These are phyloP conservation scores for Cotesia glomerata DNA, from an alignment of 1,140 invertebrate genomes.

Conservation along the genomic window DNA sequence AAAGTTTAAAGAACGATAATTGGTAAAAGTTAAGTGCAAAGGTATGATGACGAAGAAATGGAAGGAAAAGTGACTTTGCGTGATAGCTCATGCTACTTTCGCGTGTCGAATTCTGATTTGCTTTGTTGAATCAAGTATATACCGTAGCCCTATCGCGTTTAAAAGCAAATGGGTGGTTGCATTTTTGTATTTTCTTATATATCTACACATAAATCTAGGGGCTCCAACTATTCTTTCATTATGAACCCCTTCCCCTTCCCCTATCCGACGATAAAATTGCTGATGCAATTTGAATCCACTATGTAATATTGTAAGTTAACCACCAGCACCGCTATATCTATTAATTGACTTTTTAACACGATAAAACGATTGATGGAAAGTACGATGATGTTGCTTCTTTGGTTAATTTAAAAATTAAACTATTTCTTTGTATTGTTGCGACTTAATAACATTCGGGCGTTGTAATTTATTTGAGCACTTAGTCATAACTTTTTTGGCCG, in stretches of 20 bases:
- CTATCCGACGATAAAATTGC: not conserved
- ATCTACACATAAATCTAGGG: slow-evolving; percentile 25
- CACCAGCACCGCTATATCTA: not conserved
- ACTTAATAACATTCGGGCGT: not conserved
- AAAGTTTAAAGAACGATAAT: too few relatives aligned
- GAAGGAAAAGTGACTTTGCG: slow-evolving; percentile 48
- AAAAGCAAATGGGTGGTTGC: slow-evolving; percentile 42
- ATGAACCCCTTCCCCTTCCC: slow-evolving; percentile 30
- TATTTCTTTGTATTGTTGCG: not conserved
- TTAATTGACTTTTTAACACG: slow-evolving; percentile 11
- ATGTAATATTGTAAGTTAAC: not conserved
- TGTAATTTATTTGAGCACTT: too few relatives aligned
- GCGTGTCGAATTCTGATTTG: slow-evolving; percentile 64
- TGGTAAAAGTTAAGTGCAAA: slow-evolving; percentile 3
- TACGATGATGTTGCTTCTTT: not conserved
- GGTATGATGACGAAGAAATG: not conserved
- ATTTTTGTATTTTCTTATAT: slow-evolving; percentile 31
- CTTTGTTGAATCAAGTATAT: slow-evolving; percentile 63
- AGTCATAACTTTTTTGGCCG: too few relatives aligned
- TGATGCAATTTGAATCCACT: slow-evolving; percentile 16
- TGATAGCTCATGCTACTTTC: slow-evolving; percentile 57
- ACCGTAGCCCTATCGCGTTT: slow-evolving; percentile 31
- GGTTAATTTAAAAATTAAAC: not conserved
- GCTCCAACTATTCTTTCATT: slow-evolving; percentile 25
- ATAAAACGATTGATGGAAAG: not conserved